Evolutionary conservation across 2,888 invertebrate species (phyloP).

Genomic region (Ferrisia virgata): DNA sequence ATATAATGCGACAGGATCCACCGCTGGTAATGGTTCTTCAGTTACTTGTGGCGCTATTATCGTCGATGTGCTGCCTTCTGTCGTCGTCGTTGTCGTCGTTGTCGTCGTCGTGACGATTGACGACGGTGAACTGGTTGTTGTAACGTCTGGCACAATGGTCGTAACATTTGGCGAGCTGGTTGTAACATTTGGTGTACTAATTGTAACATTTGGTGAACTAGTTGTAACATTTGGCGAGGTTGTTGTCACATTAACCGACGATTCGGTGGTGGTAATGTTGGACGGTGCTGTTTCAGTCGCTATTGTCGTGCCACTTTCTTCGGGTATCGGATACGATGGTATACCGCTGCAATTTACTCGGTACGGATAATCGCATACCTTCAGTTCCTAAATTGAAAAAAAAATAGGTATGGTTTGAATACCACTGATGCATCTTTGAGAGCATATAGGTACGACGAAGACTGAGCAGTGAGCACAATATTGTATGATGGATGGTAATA

Average conservation of each 20-base stretch:
- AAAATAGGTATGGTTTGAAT: not conserved
- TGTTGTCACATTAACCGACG: not conserved
- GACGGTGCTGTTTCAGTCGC: slow-evolving; percentile 45
- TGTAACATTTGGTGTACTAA: not conserved
- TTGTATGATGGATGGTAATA: not conserved
- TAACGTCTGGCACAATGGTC: not conserved
- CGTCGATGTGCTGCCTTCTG: slow-evolving; percentile 44
- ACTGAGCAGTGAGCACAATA: not conserved
- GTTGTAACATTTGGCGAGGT: not conserved
- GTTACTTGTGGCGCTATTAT: slow-evolving; percentile 42
- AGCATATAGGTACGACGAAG: not conserved
- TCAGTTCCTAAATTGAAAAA: slow-evolving; percentile 60
- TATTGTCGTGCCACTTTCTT: slow-evolving; percentile 44
- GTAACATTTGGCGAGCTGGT: not conserved
- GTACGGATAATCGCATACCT: slow-evolving; percentile 64
- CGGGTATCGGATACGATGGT: slow-evolving; percentile 49
- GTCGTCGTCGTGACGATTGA: slow-evolving; percentile 21
- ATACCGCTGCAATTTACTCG: slow-evolving; percentile 60
- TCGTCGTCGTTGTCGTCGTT: slow-evolving; percentile 33
- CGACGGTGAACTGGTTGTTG: slow-evolving; percentile 30
- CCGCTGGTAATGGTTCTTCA: not conserved
- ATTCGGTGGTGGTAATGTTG: slow-evolving; percentile 41
- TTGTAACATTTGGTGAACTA: slow-evolving; percentile 41
- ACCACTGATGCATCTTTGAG: not conserved
- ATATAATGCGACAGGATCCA: slow-evolving; percentile 48